A percentile compares a stretch with the other conserved stretches of the same genome.
Conservation (phyloP, 2,113 vertebrate genomes). For the Melanerpes aurifrons region DNA sequence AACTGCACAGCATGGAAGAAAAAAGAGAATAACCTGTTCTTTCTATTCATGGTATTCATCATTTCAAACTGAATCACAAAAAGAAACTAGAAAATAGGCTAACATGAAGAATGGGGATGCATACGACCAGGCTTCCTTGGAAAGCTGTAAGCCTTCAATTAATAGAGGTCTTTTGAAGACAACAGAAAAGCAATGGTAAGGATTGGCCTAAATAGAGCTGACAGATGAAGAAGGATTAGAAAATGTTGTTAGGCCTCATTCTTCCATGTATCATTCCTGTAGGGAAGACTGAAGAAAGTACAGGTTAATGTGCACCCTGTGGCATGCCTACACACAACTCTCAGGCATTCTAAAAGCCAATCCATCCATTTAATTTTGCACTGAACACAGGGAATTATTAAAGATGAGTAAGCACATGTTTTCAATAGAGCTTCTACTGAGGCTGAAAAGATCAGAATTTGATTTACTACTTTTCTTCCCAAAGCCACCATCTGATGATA, state of each 20-base stretch:
- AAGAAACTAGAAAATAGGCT: background rate
- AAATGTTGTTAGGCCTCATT: background rate
- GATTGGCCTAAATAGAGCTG: background rate
- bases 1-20: background rate
- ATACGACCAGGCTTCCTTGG: background rate
- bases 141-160: background rate
- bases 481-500: background rate
- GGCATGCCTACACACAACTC: background rate
- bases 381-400: background rate
- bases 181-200: background rate
- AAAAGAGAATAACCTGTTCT: background rate
- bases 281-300: background rate
- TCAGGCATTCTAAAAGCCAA: conserved; percentile 1
- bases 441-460: background rate
- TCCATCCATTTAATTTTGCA: background rate
- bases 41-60: background rate
- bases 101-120: background rate
- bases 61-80: background rate
- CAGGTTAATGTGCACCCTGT: background rate
- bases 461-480: background rate
- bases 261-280: background rate
- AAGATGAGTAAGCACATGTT: background rate
- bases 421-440: background rate
- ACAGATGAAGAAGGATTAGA: background rate
- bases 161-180: background rate